phyloP scores from a whole-genome alignment of 1,140 invertebrate species.

The Colletes latitarsis region DNA sequence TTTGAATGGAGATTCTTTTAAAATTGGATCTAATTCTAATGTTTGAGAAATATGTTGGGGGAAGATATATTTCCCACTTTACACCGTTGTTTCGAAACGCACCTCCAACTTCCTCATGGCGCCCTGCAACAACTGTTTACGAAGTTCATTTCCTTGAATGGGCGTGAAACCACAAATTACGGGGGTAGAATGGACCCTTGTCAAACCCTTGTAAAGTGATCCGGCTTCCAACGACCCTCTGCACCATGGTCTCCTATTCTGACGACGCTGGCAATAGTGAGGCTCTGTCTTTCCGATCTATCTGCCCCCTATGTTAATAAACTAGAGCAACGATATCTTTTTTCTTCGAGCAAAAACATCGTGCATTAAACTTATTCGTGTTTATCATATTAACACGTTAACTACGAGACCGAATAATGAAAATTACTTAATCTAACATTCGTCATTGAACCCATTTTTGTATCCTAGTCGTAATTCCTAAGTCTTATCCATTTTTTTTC shows the following conservation, averaged over 20 bases:
- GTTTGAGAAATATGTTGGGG: no score
- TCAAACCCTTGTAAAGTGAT: neutral
- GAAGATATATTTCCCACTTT: no score
- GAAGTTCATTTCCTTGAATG: conserved; percentile 41
- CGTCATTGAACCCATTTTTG: no score
- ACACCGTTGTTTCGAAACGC: neutral
- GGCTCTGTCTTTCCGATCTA: neutral
- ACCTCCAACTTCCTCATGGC: conserved; percentile 32
- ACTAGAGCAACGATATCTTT: neutral
- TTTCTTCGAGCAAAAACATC: neutral
- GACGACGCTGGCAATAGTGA: neutral
- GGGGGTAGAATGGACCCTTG: neutral
- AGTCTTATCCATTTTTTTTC: no score
- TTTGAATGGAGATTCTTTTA: no score
- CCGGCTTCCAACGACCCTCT: neutral
- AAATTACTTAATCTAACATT: no score
- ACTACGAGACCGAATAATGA: no score
- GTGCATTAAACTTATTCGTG: neutral
- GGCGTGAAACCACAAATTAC: conserved; percentile 36
- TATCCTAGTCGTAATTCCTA: no score
- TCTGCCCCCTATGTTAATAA: neutral
- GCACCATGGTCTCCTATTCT: neutral
- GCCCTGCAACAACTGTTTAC: conserved; percentile 49
- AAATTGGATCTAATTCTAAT: no score
- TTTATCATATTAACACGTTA: no score